A percentile compares a stretch with the other conserved stretches of the same genome.
These are phyloP conservation scores for Macaria notata DNA, from an alignment of 2,888 invertebrate genomes.

Conservation along the genomic window DNA sequence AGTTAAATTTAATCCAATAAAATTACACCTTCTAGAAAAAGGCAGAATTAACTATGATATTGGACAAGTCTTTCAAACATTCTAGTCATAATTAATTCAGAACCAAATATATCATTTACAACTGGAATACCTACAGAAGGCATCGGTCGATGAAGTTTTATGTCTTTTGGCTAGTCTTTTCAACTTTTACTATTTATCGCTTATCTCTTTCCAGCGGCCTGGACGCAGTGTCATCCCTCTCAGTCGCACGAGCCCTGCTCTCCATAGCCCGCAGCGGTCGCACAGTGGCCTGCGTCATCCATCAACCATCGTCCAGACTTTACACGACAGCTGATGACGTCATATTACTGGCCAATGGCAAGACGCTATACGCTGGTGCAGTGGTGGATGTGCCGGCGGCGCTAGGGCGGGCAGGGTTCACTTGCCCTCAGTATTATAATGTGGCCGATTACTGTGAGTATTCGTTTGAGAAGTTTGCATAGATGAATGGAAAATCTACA, in stretches of 20 bases:
- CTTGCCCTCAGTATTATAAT: constrained; percentile 90
- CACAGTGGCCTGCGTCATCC: constrained; percentile 89
- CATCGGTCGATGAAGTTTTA: no score
- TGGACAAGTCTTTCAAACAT: no score
- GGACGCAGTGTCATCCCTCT: constrained; percentile 86
- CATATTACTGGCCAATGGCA: constrained; percentile 85
- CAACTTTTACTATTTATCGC: no score
- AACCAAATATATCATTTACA: no score
- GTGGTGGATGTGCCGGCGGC: constrained; percentile 82
- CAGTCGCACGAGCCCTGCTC: constrained; percentile 83
- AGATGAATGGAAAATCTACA: no score
- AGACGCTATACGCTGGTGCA: constrained; percentile 86
- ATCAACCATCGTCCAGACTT: constrained; percentile 89
- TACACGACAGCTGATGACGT: constrained; percentile 89
- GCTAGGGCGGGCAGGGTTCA: constrained; percentile 81
- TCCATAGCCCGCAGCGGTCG: constrained; percentile 84
- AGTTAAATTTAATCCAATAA: no score
- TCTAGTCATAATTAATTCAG: no score
- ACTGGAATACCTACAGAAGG: no score
- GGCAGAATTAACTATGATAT: no score
- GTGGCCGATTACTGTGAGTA: constrained; percentile 88
- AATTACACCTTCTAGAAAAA: no score
- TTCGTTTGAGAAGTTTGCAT: no score
- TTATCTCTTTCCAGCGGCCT: constrained; percentile 72
- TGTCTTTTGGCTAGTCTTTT: no score